Conservation (phyloP, 2,888 invertebrate genomes). For the Augiades crinisus region DNA sequence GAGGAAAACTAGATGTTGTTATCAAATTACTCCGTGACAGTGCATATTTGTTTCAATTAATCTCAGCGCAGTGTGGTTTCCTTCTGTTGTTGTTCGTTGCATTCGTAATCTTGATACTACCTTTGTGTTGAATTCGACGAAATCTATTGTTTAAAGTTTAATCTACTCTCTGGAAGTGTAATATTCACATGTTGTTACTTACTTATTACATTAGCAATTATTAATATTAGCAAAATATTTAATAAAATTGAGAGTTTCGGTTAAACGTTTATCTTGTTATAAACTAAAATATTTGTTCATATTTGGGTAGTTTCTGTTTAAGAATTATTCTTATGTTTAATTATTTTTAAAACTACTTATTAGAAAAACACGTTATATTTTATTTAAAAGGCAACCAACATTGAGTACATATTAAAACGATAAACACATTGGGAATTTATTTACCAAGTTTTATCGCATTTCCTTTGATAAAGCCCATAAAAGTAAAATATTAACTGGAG, state of each 20-base stretch:
- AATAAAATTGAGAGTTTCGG: too few relatives aligned
- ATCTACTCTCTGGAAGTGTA: not conserved
- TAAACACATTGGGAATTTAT: not conserved
- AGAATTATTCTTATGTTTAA: too few relatives aligned
- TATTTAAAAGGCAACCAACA: not conserved
- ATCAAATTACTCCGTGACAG: conserved; percentile 20
- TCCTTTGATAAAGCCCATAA: conserved; percentile 17
- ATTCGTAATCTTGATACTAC: conserved; percentile 8
- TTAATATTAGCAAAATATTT: too few relatives aligned
- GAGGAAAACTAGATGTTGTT: conserved; percentile 15
- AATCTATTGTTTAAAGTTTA: conserved; percentile 4
- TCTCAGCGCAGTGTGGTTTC: conserved; percentile 13
- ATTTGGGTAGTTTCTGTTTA: too few relatives aligned
- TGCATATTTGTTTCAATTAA: conserved; percentile 23
- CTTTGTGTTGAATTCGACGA: conserved; percentile 7
- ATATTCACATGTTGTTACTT: not conserved
- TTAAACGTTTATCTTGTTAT: too few relatives aligned
- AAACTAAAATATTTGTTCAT: too few relatives aligned
- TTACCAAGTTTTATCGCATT: conserved; percentile 7
- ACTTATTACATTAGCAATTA: too few relatives aligned
- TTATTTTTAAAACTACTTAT: too few relatives aligned
- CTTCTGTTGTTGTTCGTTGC: conserved; percentile 6
- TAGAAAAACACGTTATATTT: too few relatives aligned
- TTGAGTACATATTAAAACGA: not conserved
- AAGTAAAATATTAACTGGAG: conserved; percentile 15